Evolutionary conservation across 2,113 vertebrate species (phyloP), one percentile per base, ranked within the genome.

Genomic region (Zeus faber): DNA sequence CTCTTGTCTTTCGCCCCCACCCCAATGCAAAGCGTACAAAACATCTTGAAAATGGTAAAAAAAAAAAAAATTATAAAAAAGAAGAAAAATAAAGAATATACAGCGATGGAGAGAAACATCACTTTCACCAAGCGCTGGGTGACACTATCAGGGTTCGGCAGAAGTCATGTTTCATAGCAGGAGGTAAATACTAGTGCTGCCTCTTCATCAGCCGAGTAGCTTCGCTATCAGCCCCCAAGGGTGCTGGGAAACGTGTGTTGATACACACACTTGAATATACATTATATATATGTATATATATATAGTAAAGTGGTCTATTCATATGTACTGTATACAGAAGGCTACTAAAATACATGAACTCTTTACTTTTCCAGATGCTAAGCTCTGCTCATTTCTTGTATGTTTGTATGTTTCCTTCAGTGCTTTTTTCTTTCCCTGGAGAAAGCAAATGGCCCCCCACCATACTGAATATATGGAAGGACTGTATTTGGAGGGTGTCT

Each of bases 131-230:
- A 58, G 29, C 49, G 65, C 63, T n/a, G 7, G 52, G 22, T 79
- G 71, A 83, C 77, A 77, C 74, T 82, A 82, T 77, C 77, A 35
- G 58, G 45, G 69, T 67, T 51, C 58, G 58, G 64, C 79, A 82
- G 77, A 72, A 78, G 76, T 67, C 72, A 80, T 68, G 70, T 83
- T 71, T 74, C 81, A 63, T 73, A 79, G 74, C 83, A 78, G 83
- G 85, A 73, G 85, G 83, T 80, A 80, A 87, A 82, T 63, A 71
- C 74, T 73, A 66, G 62, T 47, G 64, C 54, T 68, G 63, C 67
- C 39, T 54, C 73, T 69, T 77, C 50, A 53, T 53, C 50, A 40
- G 50, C 55, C 67, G 53, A 76, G 60, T 63, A 65, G 69, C 72
- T 77, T 71, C 77, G 67, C 70, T 62, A 71, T 74, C 81, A 66